Conservation (phyloP, 2,888 invertebrate genomes). For the Dasypogon diadema region DNA sequence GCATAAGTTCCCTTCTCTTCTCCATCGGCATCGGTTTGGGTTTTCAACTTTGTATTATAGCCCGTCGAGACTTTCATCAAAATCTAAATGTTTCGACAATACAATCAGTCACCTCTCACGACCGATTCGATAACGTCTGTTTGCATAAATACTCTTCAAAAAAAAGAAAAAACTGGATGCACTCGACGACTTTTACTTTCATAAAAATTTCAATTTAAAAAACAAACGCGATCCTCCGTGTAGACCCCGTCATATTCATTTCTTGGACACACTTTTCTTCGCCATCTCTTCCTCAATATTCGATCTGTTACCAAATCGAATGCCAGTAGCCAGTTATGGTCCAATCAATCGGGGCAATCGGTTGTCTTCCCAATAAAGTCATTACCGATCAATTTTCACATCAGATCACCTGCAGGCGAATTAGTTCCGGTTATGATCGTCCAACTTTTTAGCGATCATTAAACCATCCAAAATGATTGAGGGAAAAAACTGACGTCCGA, state of each 20-base stretch:
- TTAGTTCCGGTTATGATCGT: constrained; percentile 25
- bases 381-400: constrained; percentile 55
- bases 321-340: constrained; percentile 40
- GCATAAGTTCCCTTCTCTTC: no score
- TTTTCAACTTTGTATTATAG: no score
- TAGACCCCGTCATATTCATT: no score
- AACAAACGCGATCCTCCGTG: neutral
- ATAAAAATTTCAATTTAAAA: neutral
- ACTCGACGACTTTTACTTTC: neutral
- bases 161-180: no score
- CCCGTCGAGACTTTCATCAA: no score
- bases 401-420: constrained; percentile 52
- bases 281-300: neutral
- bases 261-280: constrained; percentile 3
- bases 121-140: no score
- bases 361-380: constrained; percentile 56
- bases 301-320: constrained; percentile 24
- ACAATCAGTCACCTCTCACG: no score
- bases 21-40: no score
- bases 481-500: neutral
- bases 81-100: no score
- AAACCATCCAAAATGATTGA: no score
- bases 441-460: neutral
- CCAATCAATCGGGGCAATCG: constrained; percentile 48
- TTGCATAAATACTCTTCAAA: no score